Evolutionary conservation across 2,888 invertebrate genomes (phyloP).

Genomic region (Diadegma fenestrale): DNA sequence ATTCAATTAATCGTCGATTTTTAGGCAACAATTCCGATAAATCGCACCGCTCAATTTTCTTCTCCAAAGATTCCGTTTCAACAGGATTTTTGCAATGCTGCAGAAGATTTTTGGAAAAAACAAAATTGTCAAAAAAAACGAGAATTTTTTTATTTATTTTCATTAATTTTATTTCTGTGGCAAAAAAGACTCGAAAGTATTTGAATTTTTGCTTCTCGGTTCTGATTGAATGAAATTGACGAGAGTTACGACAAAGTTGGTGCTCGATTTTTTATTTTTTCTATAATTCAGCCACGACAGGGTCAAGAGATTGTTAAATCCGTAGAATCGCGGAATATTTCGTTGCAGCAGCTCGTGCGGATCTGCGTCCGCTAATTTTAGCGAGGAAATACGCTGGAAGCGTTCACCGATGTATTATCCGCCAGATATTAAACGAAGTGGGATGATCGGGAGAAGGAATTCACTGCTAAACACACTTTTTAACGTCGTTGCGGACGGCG

Average conservation of each 20-base stretch:
- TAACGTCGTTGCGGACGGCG: conserved; percentile 57
- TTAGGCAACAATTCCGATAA: too few species aligned
- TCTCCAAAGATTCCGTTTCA: background rate
- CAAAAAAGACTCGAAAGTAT: too few species aligned
- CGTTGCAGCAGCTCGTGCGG: conserved; percentile 20
- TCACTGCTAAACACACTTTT: conserved; percentile 61
- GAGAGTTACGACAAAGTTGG: too few species aligned
- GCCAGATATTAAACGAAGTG: conserved; percentile 19
- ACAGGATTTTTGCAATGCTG: too few species aligned
- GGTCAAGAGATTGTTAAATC: background rate
- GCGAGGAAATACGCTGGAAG: conserved; percentile 45
- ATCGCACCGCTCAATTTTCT: background rate
- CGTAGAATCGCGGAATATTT: conserved; percentile 1
- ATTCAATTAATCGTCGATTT: too few species aligned
- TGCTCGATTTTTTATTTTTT: background rate
- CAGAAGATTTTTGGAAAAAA: too few species aligned
- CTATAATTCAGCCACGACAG: background rate
- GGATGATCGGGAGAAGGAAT: conserved; percentile 37
- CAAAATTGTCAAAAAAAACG: too few species aligned
- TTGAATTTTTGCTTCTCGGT: too few species aligned
- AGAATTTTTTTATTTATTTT: too few species aligned
- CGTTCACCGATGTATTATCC: conserved; percentile 51
- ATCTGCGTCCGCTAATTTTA: conserved; percentile 29
- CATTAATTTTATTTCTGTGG: too few species aligned
- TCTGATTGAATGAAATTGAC: too few species aligned